Conservation (phyloP, 35 echinoderm and acorn worm species). For the Lytechinus variegatus region DNA sequence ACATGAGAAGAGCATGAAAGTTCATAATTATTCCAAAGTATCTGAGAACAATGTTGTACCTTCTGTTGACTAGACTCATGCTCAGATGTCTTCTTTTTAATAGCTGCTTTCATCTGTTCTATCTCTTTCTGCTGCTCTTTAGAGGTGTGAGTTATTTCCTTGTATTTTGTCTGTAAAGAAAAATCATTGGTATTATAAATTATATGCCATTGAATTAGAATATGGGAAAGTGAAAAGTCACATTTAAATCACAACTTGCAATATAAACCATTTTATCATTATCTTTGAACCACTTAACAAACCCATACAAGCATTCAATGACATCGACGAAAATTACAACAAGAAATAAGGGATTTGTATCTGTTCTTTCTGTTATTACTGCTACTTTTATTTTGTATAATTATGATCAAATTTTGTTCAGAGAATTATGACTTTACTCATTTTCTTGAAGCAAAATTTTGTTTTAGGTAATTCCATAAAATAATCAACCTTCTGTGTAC, state of each 20-base stretch:
- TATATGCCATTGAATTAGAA: background rate
- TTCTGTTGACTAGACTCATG: slow-evolving; percentile 43
- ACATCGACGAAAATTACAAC: no score
- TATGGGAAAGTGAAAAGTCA: background rate
- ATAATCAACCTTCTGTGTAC: background rate
- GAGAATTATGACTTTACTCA: no score
- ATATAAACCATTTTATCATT: background rate
- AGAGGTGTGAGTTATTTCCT: background rate
- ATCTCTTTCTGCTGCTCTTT: slow-evolving; percentile 32
- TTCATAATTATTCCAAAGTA: background rate
- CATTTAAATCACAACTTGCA: background rate
- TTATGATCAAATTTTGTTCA: no score
- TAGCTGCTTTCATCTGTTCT: background rate
- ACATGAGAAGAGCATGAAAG: no score
- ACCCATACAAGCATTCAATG: background rate
- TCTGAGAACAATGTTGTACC: slow-evolving; percentile 10
- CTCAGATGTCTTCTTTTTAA: slow-evolving; percentile 15
- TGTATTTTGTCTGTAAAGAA: slow-evolving; percentile 41
- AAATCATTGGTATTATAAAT: background rate
- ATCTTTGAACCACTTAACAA: background rate
- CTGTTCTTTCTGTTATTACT: no score
- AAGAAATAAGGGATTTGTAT: no score
- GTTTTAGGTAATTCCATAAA: no score
- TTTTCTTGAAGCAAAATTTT: no score
- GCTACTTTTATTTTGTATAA: no score